These are phyloP conservation scores for Bungarus multicinctus DNA, from an alignment of 2,113 vertebrate species.

Conservation along the genomic window DNA sequence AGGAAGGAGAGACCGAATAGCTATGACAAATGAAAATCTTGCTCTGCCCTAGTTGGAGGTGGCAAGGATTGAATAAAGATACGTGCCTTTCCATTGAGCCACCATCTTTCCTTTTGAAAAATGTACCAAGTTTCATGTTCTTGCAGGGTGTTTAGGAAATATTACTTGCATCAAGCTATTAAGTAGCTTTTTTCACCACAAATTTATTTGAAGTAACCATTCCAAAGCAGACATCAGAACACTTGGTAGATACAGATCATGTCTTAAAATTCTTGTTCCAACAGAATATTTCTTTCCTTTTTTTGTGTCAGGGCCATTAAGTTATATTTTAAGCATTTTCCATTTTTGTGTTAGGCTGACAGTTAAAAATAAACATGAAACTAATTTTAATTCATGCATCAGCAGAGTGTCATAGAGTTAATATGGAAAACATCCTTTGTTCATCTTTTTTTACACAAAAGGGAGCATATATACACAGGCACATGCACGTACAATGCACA, in stretches of 20 bases:
- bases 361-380: slow-evolving; percentile 18
- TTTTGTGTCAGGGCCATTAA: not conserved
- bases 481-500: not conserved
- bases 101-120: not conserved
- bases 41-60: not conserved
- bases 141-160: not conserved
- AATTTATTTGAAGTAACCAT: not conserved
- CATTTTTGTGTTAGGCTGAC: not conserved
- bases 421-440: not conserved
- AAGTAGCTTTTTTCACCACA: not conserved
- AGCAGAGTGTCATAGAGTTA: not conserved
- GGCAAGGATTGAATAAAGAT: not conserved
- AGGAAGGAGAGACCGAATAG: not conserved
- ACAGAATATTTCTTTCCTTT: not conserved
- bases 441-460: not conserved
- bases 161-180: not conserved
- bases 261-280: not conserved
- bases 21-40: not conserved
- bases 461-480: not conserved
- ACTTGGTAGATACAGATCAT: not conserved
- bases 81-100: not conserved
- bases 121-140: not conserved
- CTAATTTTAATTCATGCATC: not conserved
- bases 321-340: slow-evolving; percentile 6
- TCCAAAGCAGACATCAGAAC: not conserved